Evolutionary conservation across 2,888 invertebrate species (phyloP).

Genomic region (Heteromyza rotundicornis): DNA sequence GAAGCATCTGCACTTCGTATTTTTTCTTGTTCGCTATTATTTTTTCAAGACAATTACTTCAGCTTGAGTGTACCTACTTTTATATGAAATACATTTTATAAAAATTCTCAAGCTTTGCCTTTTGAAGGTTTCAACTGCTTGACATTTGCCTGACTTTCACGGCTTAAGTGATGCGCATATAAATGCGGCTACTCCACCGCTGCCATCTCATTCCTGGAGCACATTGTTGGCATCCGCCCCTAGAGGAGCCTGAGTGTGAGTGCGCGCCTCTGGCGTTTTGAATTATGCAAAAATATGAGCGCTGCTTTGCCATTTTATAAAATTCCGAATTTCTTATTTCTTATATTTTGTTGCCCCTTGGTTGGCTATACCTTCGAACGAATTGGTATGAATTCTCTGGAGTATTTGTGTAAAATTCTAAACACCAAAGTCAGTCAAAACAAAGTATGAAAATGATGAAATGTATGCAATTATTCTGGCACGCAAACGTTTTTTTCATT

Average conservation of each 20-base stretch:
- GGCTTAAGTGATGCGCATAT: slow-evolving; percentile 54
- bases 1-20: no score
- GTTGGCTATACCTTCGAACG: no score
- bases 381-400: no score
- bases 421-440: neutral
- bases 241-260: no score
- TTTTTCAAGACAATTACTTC: neutral
- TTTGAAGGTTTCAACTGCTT: no score
- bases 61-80: neutral
- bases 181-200: slow-evolving; percentile 36
- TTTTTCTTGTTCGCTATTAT: neutral
- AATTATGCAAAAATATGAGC: no score
- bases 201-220: neutral
- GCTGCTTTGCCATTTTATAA: no score
- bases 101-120: no score
- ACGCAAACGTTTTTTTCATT: slow-evolving; percentile 37
- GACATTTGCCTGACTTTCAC: neutral
- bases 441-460: slow-evolving; percentile 32
- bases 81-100: no score
- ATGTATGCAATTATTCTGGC: slow-evolving; percentile 49
- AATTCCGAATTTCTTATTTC: neutral
- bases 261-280: no score
- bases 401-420: no score
- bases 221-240: slow-evolving; percentile 17
- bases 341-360: neutral